phyloP scores from a whole-genome alignment of 2,888 invertebrate species.

The Tenthredo livida region DNA sequence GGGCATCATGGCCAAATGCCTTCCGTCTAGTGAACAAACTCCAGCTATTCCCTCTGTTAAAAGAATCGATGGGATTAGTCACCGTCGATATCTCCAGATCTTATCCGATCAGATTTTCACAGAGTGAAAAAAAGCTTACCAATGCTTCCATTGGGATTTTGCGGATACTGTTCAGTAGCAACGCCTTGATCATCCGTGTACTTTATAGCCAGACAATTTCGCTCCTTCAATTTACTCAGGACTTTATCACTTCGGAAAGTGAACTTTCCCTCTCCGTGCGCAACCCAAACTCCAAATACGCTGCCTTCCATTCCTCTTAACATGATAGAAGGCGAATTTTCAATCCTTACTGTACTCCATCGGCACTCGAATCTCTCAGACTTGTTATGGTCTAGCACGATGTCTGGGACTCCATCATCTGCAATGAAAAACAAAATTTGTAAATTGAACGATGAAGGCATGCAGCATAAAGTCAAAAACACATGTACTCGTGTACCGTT shows the following conservation, averaged over 20 bases:
- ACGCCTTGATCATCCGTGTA: slow-evolving; percentile 90
- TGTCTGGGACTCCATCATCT: slow-evolving; percentile 79
- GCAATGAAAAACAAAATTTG: not conserved
- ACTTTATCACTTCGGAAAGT: slow-evolving; percentile 80
- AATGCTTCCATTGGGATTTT: slow-evolving; percentile 96
- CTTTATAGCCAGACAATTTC: slow-evolving; percentile 87
- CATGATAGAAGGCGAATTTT: slow-evolving; percentile 89
- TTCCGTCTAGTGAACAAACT: slow-evolving; percentile 92
- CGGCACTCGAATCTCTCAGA: slow-evolving; percentile 94
- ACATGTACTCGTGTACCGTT: slow-evolving; percentile 57
- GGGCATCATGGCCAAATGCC: slow-evolving; percentile 99
- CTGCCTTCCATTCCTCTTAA: slow-evolving; percentile 92
- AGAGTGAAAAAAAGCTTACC: slow-evolving; percentile 77
- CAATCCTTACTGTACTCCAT: slow-evolving; percentile 86
- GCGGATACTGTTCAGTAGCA: slow-evolving; percentile 91
- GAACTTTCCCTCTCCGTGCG: slow-evolving; percentile 96
- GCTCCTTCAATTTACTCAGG: slow-evolving; percentile 79
- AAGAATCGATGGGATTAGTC: slow-evolving; percentile 32
- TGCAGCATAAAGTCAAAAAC: not conserved
- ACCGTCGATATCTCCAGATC: slow-evolving; percentile 24
- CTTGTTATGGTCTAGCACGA: slow-evolving; percentile 90
- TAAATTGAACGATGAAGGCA: not conserved
- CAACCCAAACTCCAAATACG: slow-evolving; percentile 97
- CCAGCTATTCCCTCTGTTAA: slow-evolving; percentile 90
- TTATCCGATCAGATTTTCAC: slow-evolving; percentile 1